Evolutionary conservation across 2,888 invertebrate genomes (phyloP).

Genomic region (Drosophila leonis): DNA sequence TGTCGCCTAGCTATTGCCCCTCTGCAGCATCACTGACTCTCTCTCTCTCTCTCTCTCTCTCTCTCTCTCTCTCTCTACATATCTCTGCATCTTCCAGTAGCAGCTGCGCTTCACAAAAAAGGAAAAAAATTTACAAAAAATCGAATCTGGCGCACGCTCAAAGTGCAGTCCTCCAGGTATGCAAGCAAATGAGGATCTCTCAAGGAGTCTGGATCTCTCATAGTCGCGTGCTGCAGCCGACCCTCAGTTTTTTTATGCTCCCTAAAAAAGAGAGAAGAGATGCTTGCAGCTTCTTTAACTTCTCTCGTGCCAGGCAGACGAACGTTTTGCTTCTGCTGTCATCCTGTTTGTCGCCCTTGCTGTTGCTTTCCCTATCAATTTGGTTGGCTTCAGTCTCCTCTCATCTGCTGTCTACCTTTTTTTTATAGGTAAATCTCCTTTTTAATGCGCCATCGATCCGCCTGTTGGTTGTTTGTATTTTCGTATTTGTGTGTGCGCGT

Average conservation of each 20-base stretch:
- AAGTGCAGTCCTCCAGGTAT: slow-evolving; percentile 70
- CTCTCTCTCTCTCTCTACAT: background rate
- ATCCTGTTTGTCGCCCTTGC: slow-evolving; percentile 41
- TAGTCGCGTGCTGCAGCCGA: slow-evolving; percentile 66
- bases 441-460: slow-evolving; percentile 66
- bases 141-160: slow-evolving; percentile 44
- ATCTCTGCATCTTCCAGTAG: slow-evolving; percentile 27
- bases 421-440: slow-evolving; percentile 78
- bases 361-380: slow-evolving; percentile 64
- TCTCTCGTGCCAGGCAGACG: slow-evolving; percentile 67
- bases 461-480: slow-evolving; percentile 59
- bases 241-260: slow-evolving; percentile 65
- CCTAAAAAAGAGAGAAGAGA: slow-evolving; percentile 45
- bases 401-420: slow-evolving; percentile 63
- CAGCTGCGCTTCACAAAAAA: slow-evolving; percentile 51
- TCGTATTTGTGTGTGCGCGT: slow-evolving; percentile 58
- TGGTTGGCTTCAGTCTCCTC: slow-evolving; percentile 29
- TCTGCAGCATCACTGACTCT: slow-evolving; percentile 24
- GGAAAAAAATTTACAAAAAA: slow-evolving; percentile 26
- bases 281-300: slow-evolving; percentile 55
- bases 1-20: slow-evolving; percentile 52
- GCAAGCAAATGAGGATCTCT: slow-evolving; percentile 44
- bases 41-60: background rate
- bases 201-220: slow-evolving; percentile 48
- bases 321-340: slow-evolving; percentile 27